Conservation (phyloP, 2,797 vertebrate genomes). For the Squalus acanthias region DNA sequence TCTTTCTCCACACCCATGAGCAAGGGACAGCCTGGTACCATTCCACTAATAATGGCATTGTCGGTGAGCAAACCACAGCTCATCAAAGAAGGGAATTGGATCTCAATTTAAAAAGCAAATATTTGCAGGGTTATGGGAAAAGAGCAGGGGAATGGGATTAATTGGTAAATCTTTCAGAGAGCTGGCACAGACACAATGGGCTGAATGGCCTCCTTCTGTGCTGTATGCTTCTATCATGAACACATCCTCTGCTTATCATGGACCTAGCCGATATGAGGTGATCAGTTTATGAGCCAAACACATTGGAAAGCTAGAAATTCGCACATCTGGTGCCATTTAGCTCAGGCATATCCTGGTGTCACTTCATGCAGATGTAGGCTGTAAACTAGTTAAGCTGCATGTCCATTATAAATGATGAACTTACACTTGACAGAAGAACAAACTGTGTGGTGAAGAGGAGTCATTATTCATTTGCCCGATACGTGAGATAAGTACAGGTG, state of each 20-base stretch:
- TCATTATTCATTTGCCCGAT: not conserved
- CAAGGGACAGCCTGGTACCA: not conserved
- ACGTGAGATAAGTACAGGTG: not conserved
- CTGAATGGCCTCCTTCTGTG: not conserved
- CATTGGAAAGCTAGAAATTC: not conserved
- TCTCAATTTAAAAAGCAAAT: not conserved
- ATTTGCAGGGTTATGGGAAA: not conserved
- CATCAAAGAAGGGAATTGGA: not conserved
- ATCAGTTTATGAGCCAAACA: not conserved
- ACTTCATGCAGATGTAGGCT: not conserved
- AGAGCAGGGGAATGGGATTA: not conserved
- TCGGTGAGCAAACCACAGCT: not conserved
- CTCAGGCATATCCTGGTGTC: too few species aligned
- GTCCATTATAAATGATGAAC: not conserved
- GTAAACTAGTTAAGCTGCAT: not conserved
- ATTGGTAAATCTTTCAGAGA: not conserved
- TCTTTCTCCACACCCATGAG: not conserved
- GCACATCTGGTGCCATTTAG: not conserved
- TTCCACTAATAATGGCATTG: not conserved
- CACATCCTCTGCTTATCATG: not conserved
- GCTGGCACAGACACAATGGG: too few species aligned
- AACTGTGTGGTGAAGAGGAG: not conserved
- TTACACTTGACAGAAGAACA: not conserved
- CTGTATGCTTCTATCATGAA: not conserved
- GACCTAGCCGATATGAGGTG: not conserved